Percentiles rank a stretch among this genome's conserved stretches.
These are phyloP conservation scores for Vulpes ferrilata DNA, from an alignment of 2,113 vertebrate genomes.

Conservation along the genomic window DNA sequence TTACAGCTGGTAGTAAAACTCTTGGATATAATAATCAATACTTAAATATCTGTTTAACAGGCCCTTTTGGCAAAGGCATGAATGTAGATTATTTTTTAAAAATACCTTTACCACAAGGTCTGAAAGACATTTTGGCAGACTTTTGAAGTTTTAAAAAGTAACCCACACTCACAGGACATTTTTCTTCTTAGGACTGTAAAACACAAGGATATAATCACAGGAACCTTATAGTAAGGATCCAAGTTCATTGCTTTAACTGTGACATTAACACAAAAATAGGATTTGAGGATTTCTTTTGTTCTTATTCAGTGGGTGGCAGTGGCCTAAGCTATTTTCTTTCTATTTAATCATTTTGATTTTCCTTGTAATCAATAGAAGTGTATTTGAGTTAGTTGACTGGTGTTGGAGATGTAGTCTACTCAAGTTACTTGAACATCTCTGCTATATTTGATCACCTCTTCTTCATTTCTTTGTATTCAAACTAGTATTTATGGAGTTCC, in stretches of 20 bases:
- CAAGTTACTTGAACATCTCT: background rate
- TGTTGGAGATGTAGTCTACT: background rate
- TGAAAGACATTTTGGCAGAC: constrained; percentile 21
- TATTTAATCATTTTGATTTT: background rate
- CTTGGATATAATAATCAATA: background rate
- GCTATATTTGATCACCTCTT: background rate
- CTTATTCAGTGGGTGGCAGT: background rate
- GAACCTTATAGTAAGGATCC: background rate
- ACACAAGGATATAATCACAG: background rate
- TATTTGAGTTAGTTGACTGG: background rate
- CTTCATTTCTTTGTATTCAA: background rate
- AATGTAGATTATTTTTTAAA: background rate
- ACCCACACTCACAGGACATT: background rate
- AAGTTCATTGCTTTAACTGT: background rate
- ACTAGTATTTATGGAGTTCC: background rate
- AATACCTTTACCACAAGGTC: background rate
- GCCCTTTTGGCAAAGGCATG: background rate
- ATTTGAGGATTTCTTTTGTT: background rate
- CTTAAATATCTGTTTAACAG: constrained; percentile 43
- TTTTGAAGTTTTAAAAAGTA: constrained; percentile 3
- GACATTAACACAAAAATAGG: background rate
- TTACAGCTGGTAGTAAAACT: constrained; percentile 6
- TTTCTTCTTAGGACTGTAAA: constrained; percentile 51
- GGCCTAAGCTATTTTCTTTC: background rate
- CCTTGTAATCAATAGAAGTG: background rate